Percentiles rank a stretch among this genome's conserved stretches.
phyloP scores from a whole-genome alignment of 2,888 invertebrate genomes.

The Blera fallax region DNA sequence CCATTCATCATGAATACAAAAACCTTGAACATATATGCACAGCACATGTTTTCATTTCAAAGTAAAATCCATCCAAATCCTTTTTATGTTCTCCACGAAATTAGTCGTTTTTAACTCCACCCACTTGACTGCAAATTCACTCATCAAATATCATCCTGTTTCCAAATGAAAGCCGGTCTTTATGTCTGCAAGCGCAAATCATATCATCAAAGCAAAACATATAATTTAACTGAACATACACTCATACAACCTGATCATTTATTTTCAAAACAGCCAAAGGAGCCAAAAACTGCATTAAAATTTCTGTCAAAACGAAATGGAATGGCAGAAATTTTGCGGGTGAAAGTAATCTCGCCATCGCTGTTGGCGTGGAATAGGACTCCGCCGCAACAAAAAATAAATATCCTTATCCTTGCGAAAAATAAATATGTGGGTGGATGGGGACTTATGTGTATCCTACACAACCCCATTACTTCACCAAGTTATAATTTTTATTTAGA shows the following conservation, averaged over 20 bases:
- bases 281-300: slow-evolving; percentile 28
- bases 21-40: not conserved
- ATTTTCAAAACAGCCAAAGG: slow-evolving; percentile 16
- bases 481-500: slow-evolving; percentile 32
- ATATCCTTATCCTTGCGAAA: not conserved
- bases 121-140: not conserved
- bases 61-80: not conserved
- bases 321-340: slow-evolving; percentile 4
- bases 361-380: not conserved
- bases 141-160: not conserved
- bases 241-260: not conserved
- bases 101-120: not conserved
- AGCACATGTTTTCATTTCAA: not conserved
- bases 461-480: not conserved
- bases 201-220: not conserved
- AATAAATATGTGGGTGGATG: slow-evolving; percentile 32
- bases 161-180: not conserved
- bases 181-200: not conserved
- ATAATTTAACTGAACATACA: not conserved
- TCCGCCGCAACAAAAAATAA: slow-evolving; percentile 15
- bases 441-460: slow-evolving; percentile 11
- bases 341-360: slow-evolving; percentile 19
- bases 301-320: slow-evolving; percentile 28
- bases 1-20: not conserved
- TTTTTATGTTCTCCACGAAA: not conserved